A percentile compares a stretch with the other conserved stretches of the same genome.
Evolutionary conservation across 2,888 invertebrate genomes (phyloP).

Genomic region (Zonitis immaculata): DNA sequence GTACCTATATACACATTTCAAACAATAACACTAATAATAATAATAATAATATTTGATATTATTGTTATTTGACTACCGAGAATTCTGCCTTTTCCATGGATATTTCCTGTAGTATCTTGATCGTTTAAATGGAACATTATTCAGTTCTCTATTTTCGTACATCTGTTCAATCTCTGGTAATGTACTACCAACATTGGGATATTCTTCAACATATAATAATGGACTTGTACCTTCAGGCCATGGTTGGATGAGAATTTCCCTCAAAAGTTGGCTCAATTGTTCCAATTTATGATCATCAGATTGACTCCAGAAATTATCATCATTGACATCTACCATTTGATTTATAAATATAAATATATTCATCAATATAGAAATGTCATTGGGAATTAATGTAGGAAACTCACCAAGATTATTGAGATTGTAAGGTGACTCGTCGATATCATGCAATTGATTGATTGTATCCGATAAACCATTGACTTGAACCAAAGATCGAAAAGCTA

Average conservation of each 20-base stretch:
- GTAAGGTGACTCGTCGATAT: conserved; percentile 15
- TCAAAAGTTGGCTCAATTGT: conserved; percentile 23
- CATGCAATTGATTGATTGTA: conserved; percentile 15
- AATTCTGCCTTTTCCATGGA: conserved; percentile 60
- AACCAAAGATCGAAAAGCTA: conserved; percentile 28
- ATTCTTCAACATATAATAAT: conserved; percentile 42
- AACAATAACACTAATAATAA: neutral
- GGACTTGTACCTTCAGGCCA: conserved; percentile 42
- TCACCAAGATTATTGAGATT: conserved; percentile 21
- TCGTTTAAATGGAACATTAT: conserved; percentile 45
- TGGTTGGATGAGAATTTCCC: conserved; percentile 35
- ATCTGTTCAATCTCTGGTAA: conserved; percentile 1
- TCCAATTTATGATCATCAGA: conserved; percentile 24
- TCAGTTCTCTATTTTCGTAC: conserved; percentile 5
- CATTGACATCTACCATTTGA: too few relatives aligned
- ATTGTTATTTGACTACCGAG: conserved; percentile 17
- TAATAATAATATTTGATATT: too few relatives aligned
- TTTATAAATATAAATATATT: too few relatives aligned
- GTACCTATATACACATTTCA: conserved; percentile 44
- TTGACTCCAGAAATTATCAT: too few relatives aligned
- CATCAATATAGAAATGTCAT: too few relatives aligned
- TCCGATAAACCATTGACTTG: conserved; percentile 16
- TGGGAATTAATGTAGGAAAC: conserved; percentile 1
- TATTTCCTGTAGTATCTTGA: conserved; percentile 58
- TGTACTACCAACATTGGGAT: conserved; percentile 7